Base-by-base conservation (phyloP, 2,888 invertebrate genomes). In the Onchidella celtica region DNA sequence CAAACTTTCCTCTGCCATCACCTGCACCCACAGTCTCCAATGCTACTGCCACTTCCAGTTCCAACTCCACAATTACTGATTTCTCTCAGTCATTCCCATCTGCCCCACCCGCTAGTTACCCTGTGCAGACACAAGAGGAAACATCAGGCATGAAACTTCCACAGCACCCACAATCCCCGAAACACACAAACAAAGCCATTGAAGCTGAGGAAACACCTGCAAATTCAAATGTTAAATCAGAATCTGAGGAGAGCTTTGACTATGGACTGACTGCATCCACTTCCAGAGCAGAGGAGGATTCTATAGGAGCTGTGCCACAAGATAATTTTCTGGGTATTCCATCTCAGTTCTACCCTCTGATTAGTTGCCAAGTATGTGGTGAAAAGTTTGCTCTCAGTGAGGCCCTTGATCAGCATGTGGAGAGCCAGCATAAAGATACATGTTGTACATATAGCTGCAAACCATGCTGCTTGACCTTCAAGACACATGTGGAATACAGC, bases 371-470 rank as follows among this genome's bases (percentile, higher is more conserved):
- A 21, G 72, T 79, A 3, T 83, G 83, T 68, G 83, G 83, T 6
- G 83, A 79, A 34, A 83, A 79, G 32, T 83, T 79, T 76, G 72
- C 79, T 21, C 72, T 79, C 14, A 83, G 79, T 66, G 79, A 83
- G 66, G 83, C 79, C 1, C 63, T 83, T 14, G 81, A 83, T 55
- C 78, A 76, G n/a, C 85, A 85, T 38, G 76, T 79, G 27, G 81
- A 85, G 47, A 78, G 74, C 21, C 81, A 81, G 11, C 81, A 80
- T 34, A 79, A 79, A 40, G 79, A 83, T 70, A 59, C 65, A 4
- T n/a, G 24, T 29, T 75, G 79, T 21, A 40, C 75, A 6, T 83
- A 83, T 27, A 38, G 21, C 17, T 83, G 83, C 57, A 76, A 79
- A 36, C 63, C 79, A 0, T 83, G 83, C 79, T 57, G 69, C 29